These are phyloP conservation scores for Erebia palarica DNA, from an alignment of 2,888 invertebrate species.

Conservation along the genomic window DNA sequence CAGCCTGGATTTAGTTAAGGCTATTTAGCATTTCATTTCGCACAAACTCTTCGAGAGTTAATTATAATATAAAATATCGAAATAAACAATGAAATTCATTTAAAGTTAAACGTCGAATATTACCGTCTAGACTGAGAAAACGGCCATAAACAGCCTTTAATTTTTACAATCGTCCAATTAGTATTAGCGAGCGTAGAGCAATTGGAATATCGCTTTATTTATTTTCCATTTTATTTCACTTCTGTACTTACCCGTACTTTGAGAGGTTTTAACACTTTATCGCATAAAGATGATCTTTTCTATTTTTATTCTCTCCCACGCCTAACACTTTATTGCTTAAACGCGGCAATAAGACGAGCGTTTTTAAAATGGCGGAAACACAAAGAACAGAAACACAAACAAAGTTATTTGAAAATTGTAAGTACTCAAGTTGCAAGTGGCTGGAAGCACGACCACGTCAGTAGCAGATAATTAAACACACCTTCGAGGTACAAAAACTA, in stretches of 20 bases:
- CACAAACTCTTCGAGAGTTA: too few species aligned
- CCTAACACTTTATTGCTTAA: conserved; percentile 14
- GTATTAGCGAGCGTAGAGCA: background rate
- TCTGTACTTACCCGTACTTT: background rate
- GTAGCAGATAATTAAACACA: too few species aligned
- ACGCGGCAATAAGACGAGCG: background rate
- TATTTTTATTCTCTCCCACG: conserved; percentile 10
- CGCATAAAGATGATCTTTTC: conserved; percentile 8
- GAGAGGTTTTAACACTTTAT: conserved; percentile 6
- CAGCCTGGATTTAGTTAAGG: too few species aligned
- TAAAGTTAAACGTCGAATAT: background rate
- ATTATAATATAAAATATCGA: too few species aligned
- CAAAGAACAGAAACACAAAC: background rate
- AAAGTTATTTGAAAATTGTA: background rate
- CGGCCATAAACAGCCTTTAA: background rate
- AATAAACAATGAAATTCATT: too few species aligned
- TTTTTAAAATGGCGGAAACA: background rate
- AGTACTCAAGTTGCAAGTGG: background rate
- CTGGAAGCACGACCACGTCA: background rate
- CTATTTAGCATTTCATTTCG: too few species aligned
- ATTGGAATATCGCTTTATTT: conserved; percentile 7
- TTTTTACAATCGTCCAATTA: conserved; percentile 9
- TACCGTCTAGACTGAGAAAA: background rate
- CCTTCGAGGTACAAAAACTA: too few species aligned
- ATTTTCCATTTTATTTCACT: conserved; percentile 10